Base-by-base conservation (phyloP, 2,888 invertebrate genomes). In the Andrena bucephala region DNA sequence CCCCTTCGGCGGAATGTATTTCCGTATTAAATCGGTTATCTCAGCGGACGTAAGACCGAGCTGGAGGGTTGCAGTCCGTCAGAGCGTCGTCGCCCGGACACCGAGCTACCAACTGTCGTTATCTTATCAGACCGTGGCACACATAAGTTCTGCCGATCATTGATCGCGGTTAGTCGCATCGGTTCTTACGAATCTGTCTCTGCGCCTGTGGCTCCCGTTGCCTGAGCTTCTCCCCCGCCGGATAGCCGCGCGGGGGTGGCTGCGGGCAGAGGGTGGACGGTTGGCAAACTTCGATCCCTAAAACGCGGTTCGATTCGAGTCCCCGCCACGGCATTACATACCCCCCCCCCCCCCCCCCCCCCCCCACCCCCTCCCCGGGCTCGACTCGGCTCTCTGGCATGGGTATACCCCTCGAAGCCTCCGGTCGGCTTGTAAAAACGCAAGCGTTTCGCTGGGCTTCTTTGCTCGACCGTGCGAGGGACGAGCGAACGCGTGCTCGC, bases 361-460 rank as follows among this genome's bases (percentile, higher is more conserved):
- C 42, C 8, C 0, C 2, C 33, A 6, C 33, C 0, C 8, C 42
- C 42, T 0, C 20, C 20, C 20, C 42, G 16, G 42, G 42, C 42
- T 42, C 42, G 42, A 42, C 16, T 42, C 16, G 42, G 42, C 42
- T 42, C 42, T 16, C 42, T 16, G 42, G 42, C 5, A 16, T 16
- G 42, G 42, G 42, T 42, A 1, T 42, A 42, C 42, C 20, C 66
- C n/a, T 50, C 60, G 31, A 36, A 60, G 52, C 48, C 76, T 74
- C 59, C 63, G 66, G 67, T 33, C 75, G 72, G 65, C 65, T 75
- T 16, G 77, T 52, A 85, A 84, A 87, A 87, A 88, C 85, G 63
- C 66, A 60, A 83, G 78, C 81, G 86, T 86, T 89, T 84, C 85
- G 74, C 85, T 73, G 33, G 52, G 70, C 33, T 79, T 63, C 71